phyloP scores from a whole-genome alignment of 2,888 invertebrate genomes.

The Malthinus flaveolus region DNA sequence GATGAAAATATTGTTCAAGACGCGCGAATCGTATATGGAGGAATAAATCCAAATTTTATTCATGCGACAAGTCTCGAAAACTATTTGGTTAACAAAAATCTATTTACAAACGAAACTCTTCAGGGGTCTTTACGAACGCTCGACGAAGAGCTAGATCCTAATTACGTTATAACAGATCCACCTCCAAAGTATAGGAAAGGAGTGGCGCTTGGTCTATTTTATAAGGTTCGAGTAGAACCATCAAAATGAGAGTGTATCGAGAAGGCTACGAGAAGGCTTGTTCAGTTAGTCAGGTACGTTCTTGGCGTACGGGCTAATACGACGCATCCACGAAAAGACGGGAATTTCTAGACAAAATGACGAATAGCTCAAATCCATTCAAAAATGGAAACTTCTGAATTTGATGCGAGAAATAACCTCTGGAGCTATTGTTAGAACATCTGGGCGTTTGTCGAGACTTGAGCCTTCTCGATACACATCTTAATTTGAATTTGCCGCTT shows the following conservation, averaged over 20 bases:
- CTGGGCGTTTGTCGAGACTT: too few relatives aligned
- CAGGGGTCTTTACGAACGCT: conserved; percentile 55
- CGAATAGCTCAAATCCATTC: too few relatives aligned
- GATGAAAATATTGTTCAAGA: conserved; percentile 52
- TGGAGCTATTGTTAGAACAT: too few relatives aligned
- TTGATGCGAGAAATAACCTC: too few relatives aligned
- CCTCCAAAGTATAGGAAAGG: conserved; percentile 68
- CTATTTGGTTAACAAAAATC: conserved; percentile 52
- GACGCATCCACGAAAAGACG: too few relatives aligned
- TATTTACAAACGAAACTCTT: conserved; percentile 49
- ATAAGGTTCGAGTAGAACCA: conserved; percentile 61
- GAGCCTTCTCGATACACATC: too few relatives aligned
- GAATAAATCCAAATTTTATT: conserved; percentile 58
- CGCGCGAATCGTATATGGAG: conserved; percentile 66
- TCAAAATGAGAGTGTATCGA: background rate
- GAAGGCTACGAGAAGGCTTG: too few relatives aligned
- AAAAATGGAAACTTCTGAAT: too few relatives aligned
- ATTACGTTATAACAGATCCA: conserved; percentile 65
- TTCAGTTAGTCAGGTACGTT: too few relatives aligned
- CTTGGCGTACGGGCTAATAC: too few relatives aligned
- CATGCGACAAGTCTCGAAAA: conserved; percentile 59
- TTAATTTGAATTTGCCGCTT: too few relatives aligned
- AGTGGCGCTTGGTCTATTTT: conserved; percentile 75
- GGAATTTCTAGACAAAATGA: too few relatives aligned
- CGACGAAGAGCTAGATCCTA: conserved; percentile 64